phyloP scores from a whole-genome alignment of 2,797 vertebrate genomes.

The Petrocephalus sullivani region DNA sequence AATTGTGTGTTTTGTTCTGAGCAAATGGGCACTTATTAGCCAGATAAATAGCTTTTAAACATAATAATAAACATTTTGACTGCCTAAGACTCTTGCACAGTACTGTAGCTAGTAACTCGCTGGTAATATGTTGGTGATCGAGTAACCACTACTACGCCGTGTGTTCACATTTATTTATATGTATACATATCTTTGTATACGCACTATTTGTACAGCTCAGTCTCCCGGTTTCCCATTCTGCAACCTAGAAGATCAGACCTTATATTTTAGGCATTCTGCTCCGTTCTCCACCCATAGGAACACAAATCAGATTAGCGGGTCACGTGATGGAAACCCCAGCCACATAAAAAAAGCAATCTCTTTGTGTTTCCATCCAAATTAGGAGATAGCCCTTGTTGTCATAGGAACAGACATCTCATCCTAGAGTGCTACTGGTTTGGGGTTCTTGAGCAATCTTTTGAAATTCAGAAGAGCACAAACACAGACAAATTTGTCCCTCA shows the following conservation, averaged over 20 bases:
- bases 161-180: neutral
- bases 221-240: neutral
- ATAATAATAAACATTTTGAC: no score
- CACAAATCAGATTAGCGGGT: neutral
- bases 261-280: neutral
- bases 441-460: neutral
- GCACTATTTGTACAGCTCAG: neutral
- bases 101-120: neutral
- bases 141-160: neutral
- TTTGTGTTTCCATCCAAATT: constrained; percentile 22
- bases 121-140: neutral
- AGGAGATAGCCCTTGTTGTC: constrained; percentile 23
- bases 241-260: neutral
- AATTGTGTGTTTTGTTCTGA: no score
- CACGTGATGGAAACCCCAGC: constrained; percentile 5
- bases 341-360: neutral
- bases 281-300: neutral
- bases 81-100: no score
- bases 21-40: no score
- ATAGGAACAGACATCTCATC: constrained; percentile 23
- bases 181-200: neutral
- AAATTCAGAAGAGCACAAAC: constrained; percentile 8
- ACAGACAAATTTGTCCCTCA: neutral
- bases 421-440: neutral
- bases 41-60: no score